Evolutionary conservation across 2,113 vertebrate genomes (phyloP).

Genomic region (Hoplias malabaricus): DNA sequence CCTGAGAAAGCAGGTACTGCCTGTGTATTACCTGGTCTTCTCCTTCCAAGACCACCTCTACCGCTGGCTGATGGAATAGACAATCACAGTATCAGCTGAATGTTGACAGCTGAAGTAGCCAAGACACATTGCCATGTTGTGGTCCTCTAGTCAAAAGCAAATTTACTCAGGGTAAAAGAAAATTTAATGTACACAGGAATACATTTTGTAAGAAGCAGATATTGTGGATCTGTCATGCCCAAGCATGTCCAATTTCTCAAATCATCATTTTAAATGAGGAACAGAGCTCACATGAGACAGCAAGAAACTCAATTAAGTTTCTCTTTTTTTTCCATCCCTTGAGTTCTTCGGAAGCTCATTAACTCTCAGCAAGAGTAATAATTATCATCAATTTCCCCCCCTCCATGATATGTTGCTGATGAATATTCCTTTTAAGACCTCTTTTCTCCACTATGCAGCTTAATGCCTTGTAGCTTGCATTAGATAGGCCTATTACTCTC

Average conservation of each 20-base stretch:
- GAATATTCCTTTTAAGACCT: neutral
- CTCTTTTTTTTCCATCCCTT: neutral
- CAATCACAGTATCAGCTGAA: neutral
- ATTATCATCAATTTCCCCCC: slow-evolving; percentile 19
- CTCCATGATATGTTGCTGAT: neutral
- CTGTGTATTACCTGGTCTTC: slow-evolving; percentile 7
- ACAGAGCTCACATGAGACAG: slow-evolving; percentile 1
- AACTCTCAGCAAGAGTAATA: slow-evolving; percentile 9
- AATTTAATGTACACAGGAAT: neutral
- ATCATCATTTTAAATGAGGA: slow-evolving; percentile 32
- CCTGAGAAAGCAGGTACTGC: slow-evolving; percentile 38
- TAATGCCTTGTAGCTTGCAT: neutral
- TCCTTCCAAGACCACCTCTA: slow-evolving; percentile 7
- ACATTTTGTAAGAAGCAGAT: neutral
- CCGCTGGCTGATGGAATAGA: slow-evolving; percentile 17
- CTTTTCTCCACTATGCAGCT: neutral
- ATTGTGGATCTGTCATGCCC: neutral
- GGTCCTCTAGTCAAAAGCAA: neutral
- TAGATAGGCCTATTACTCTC: neutral
- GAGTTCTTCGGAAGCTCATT: slow-evolving; percentile 15
- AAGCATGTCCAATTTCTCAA: slow-evolving; percentile 13
- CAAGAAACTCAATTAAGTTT: slow-evolving; percentile 22
- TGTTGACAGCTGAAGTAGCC: neutral
- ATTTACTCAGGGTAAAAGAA: neutral
- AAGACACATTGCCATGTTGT: neutral